Evolutionary conservation across 2,113 vertebrate species (phyloP).

Genomic region (Vombatus ursinus): DNA sequence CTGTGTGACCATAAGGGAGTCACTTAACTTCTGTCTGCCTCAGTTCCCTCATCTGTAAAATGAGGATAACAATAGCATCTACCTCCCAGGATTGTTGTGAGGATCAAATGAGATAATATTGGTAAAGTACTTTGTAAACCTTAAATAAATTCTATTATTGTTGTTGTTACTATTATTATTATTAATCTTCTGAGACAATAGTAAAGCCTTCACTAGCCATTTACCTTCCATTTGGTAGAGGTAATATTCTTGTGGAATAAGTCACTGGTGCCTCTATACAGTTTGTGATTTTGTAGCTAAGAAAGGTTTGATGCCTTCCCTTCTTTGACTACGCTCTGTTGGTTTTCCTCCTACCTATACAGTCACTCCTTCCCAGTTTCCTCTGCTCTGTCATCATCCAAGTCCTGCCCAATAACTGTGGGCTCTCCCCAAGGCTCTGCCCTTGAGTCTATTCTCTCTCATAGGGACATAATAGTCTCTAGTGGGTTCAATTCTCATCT

Average conservation of each 20-base stretch:
- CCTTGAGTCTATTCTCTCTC: neutral
- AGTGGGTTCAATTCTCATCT: neutral
- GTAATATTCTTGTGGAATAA: neutral
- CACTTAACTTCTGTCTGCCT: neutral
- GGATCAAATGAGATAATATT: neutral
- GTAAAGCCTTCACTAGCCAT: neutral
- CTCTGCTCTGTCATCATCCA: neutral
- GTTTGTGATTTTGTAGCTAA: neutral
- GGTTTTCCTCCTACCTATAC: neutral
- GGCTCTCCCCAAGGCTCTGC: neutral
- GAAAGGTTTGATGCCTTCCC: neutral
- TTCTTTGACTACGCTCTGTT: neutral
- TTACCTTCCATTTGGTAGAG: neutral
- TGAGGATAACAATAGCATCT: no score
- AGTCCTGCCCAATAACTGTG: neutral
- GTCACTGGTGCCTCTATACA: neutral
- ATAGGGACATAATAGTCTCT: neutral
- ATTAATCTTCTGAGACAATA: neutral
- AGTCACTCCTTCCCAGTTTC: neutral
- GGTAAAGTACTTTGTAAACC: neutral
- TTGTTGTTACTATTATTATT: neutral
- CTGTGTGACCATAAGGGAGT: neutral
- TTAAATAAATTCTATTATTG: neutral
- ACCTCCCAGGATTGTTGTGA: neutral
- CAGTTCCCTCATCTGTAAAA: neutral